These are phyloP conservation scores for Vanessa atalanta DNA, from an alignment of 1,140 invertebrate species.

Conservation along the genomic window DNA sequence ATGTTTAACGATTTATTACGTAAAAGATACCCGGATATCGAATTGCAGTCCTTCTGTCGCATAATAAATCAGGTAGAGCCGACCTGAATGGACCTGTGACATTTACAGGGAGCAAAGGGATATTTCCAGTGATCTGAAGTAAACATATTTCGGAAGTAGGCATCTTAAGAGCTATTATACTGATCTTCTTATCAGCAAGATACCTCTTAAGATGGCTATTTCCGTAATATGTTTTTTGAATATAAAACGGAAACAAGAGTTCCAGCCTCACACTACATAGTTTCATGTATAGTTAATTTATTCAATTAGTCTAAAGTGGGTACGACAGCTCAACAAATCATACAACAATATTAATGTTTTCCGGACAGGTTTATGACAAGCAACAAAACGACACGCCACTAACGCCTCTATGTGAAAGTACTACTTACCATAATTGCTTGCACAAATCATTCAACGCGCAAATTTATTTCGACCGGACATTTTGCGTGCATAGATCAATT, in stretches of 20 bases:
- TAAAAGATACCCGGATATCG: too few relatives aligned
- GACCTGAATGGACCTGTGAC: too few relatives aligned
- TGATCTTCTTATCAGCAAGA: too few relatives aligned
- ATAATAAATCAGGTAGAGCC: too few relatives aligned
- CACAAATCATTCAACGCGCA: conserved; percentile 12
- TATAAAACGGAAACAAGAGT: conserved; percentile 10
- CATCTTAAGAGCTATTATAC: too few relatives aligned
- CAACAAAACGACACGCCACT: conserved; percentile 8
- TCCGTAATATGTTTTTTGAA: background rate
- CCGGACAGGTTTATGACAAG: conserved; percentile 29
- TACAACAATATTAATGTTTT: conserved; percentile 36
- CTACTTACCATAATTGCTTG: conserved; percentile 17
- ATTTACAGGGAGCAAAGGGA: too few relatives aligned
- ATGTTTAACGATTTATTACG: too few relatives aligned
- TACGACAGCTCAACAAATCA: conserved; percentile 34
- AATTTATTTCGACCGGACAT: conserved; percentile 26
- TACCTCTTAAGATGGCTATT: background rate
- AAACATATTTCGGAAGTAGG: background rate
- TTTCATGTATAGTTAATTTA: conserved; percentile 24
- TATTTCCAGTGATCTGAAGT: too few relatives aligned
- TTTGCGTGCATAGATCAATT: conserved; percentile 25
- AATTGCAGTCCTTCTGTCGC: too few relatives aligned
- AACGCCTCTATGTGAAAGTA: conserved; percentile 11
- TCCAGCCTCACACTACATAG: background rate
- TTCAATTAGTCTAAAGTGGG: conserved; percentile 36